Conservation (phyloP, 2,888 invertebrate genomes). For the Ormyrus nitidulus region DNA sequence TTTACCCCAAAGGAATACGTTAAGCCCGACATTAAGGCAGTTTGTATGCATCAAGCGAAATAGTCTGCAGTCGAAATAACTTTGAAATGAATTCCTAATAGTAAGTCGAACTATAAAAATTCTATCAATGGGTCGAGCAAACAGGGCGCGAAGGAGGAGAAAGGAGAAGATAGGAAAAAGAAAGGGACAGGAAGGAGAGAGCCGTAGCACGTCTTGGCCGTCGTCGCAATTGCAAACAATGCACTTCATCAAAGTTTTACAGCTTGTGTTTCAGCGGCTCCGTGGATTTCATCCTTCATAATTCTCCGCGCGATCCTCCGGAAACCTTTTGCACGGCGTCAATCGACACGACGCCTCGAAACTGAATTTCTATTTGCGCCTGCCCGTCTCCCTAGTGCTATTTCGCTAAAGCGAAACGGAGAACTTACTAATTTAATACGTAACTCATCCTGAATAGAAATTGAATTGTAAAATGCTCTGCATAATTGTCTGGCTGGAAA, state of each 20-base stretch:
- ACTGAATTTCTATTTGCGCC: constrained; percentile 6
- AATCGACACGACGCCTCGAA: constrained; percentile 8
- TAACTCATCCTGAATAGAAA: constrained; percentile 34
- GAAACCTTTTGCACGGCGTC: constrained; percentile 32
- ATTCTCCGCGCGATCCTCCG: constrained; percentile 27
- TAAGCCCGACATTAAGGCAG: too few relatives aligned
- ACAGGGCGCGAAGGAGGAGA: constrained; percentile 3
- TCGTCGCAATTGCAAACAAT: constrained; percentile 50
- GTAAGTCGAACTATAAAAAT: constrained; percentile 26
- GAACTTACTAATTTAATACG: constrained; percentile 35
- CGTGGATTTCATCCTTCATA: constrained; percentile 30
- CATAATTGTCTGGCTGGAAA: neutral
- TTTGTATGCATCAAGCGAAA: too few relatives aligned
- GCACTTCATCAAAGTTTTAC: constrained; percentile 50
- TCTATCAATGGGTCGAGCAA: constrained; percentile 25
- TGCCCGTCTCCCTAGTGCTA: neutral
- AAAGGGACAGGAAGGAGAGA: constrained; percentile 7
- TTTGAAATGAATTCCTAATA: constrained; percentile 36
- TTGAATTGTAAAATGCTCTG: constrained; percentile 11
- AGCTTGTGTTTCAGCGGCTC: constrained; percentile 21
- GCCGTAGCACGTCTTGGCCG: constrained; percentile 33
- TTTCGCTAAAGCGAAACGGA: neutral
- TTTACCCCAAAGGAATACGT: too few relatives aligned
- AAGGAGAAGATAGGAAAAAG: constrained; percentile 5
- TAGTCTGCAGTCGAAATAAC: neutral